Base-by-base conservation (phyloP, 2,113 vertebrate genomes). In the Aptenodytes patagonicus region DNA sequence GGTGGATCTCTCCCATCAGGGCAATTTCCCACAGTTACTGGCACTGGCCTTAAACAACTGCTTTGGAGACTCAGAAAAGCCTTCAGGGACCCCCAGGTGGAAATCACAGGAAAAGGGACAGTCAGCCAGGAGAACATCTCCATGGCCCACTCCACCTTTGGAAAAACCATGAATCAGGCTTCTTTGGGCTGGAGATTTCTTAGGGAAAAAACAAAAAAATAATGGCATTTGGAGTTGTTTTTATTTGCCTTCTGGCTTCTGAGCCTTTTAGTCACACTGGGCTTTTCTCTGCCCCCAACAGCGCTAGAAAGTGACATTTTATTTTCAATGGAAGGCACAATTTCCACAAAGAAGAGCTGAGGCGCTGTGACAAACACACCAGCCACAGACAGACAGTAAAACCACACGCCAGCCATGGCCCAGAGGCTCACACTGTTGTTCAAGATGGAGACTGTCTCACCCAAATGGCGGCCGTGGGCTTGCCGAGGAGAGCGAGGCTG, bases 381-480 rank as follows among this genome's bases (percentile, higher is more conserved):
- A n/a, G 32, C 13, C 5, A 1, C 31, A 10, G 6, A 55, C 34
- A 76, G 24, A 6, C 24, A 24, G 21, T n/a, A 16, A 24, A 68
- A 54, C 18, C 2, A 2, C 3, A 4, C 2, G 6, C 18, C 1
- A 3, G n/a, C 69, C 47, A 22, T 7, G 26, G 44, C 65, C 25
- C 7, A 5, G 42, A 38, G 42, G 34, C 6, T 40, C 24, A 8
- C 13, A 1, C 51, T 17, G 29, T 13, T 19, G 7, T 28, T 51
- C 6, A 0, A 12, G 36, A 7, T 24, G 52, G 44, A 40, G 22
- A 13, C 25, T 25, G 12, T 24, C 42, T 49, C 52, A 26, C 32
- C 10, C 24, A 31, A 28, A 69, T 7, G 60, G 46, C 4, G 4
- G 25, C 60, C 4, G 0, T 20, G 24, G n/a, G 36, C 28, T 71